Evolutionary conservation across 2,888 invertebrate genomes (phyloP).

Genomic region (Linyphia triangularis): DNA sequence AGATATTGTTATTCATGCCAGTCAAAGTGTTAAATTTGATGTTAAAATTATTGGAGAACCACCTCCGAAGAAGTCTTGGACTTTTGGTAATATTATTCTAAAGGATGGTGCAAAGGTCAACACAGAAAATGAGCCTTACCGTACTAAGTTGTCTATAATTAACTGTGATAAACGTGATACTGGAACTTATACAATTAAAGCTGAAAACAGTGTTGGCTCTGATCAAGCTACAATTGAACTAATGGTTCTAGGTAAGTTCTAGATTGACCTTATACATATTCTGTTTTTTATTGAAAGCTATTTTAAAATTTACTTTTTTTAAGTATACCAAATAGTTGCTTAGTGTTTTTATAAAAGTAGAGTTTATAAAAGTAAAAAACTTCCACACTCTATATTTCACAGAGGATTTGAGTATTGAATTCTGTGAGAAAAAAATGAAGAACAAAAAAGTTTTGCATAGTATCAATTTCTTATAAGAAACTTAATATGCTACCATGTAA

Average conservation of each 20-base stretch:
- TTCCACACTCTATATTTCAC: too few relatives aligned
- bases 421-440: too few relatives aligned
- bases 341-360: too few relatives aligned
- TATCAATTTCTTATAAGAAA: too few relatives aligned
- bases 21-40: constrained; percentile 91
- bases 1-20: constrained; percentile 91
- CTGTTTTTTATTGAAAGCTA: too few relatives aligned
- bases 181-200: constrained; percentile 90
- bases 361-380: too few relatives aligned
- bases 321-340: too few relatives aligned
- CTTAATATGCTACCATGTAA: too few relatives aligned
- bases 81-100: constrained; percentile 56
- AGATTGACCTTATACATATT: not conserved
- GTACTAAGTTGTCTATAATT: constrained; percentile 88
- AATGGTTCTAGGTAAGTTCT: constrained; percentile 87
- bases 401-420: too few relatives aligned
- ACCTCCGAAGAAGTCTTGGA: constrained; percentile 83
- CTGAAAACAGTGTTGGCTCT: constrained; percentile 92
- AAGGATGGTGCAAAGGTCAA: constrained; percentile 77
- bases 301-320: too few relatives aligned
- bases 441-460: too few relatives aligned
- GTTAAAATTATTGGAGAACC: constrained; percentile 96
- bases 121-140: constrained; percentile 90
- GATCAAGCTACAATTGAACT: constrained; percentile 93
- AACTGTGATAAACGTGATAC: constrained; percentile 88